Evolutionary conservation across 2,113 vertebrate genomes (phyloP).

Genomic region (Rhea pennata): DNA sequence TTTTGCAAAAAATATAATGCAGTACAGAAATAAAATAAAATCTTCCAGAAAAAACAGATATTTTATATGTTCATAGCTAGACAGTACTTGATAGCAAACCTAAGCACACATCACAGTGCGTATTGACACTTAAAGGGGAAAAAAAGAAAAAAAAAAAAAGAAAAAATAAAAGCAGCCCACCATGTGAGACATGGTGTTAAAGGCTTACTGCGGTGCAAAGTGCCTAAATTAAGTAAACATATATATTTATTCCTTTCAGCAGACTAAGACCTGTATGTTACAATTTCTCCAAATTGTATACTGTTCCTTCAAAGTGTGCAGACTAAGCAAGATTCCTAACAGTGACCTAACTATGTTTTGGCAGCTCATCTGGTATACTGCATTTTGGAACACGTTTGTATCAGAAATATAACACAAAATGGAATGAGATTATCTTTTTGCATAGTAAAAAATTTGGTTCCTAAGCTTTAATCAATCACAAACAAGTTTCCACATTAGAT

Average conservation of each 20-base stretch:
- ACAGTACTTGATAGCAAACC: slow-evolving; percentile 12
- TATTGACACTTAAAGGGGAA: background rate
- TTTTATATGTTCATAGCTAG: background rate
- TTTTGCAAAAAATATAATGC: background rate
- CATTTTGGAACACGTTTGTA: background rate
- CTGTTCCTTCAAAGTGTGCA: background rate
- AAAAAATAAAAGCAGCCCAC: background rate
- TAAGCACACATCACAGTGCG: background rate
- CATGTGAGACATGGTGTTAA: background rate
- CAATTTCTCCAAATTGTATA: background rate
- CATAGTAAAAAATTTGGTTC: background rate
- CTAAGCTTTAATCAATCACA: background rate
- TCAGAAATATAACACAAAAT: background rate
- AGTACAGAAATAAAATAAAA: slow-evolving; percentile 30
- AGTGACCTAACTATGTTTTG: background rate
- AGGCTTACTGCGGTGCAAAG: slow-evolving; percentile 43
- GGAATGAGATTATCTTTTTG: background rate
- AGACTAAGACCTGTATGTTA: background rate
- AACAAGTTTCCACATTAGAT: background rate
- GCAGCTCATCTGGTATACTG: background rate
- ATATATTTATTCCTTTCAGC: background rate
- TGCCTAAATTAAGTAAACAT: slow-evolving; percentile 41
- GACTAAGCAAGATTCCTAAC: background rate
- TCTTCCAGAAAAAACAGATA: slow-evolving; percentile 39
- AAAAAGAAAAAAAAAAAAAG: background rate